phyloP scores from a whole-genome alignment of 2,797 vertebrate genomes.

The Sebastolobus altivelis region DNA sequence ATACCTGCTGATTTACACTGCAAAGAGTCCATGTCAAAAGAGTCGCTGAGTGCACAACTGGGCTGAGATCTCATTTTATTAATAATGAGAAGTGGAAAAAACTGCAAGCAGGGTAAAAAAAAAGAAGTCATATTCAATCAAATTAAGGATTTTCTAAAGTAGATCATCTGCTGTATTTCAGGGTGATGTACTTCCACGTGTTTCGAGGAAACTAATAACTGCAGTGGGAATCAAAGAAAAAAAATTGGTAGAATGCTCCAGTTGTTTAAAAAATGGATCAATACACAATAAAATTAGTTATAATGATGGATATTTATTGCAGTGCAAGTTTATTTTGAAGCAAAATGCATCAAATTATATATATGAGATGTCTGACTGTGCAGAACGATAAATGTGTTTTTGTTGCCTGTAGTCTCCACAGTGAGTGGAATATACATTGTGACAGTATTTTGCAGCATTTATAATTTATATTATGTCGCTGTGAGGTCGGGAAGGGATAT shows the following conservation, averaged over 20 bases:
- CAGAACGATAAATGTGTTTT: background rate
- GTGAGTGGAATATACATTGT: background rate
- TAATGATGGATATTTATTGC: background rate
- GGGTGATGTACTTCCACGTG: background rate
- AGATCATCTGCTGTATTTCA: background rate
- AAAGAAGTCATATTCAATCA: background rate
- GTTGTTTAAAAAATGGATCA: conserved; percentile 34
- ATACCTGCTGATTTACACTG: conserved; percentile 36
- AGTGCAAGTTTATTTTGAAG: background rate
- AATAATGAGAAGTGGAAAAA: background rate
- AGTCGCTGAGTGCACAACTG: background rate
- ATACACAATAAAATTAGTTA: conserved; percentile 10
- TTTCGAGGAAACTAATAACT: conserved; percentile 23
- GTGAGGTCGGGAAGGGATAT: background rate
- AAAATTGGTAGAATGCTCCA: conserved; percentile 12
- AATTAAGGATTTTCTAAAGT: background rate
- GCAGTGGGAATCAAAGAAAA: conserved; percentile 27
- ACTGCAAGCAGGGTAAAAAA: background rate
- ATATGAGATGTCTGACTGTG: background rate
- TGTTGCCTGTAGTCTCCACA: background rate
- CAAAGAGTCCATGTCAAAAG: conserved; percentile 8
- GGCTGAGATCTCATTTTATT: background rate
- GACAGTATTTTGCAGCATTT: conserved; percentile 3
- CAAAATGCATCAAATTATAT: background rate
- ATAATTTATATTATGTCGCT: background rate